Conservation (phyloP, 2,888 invertebrate species). For the Poecilus cupreus region DNA sequence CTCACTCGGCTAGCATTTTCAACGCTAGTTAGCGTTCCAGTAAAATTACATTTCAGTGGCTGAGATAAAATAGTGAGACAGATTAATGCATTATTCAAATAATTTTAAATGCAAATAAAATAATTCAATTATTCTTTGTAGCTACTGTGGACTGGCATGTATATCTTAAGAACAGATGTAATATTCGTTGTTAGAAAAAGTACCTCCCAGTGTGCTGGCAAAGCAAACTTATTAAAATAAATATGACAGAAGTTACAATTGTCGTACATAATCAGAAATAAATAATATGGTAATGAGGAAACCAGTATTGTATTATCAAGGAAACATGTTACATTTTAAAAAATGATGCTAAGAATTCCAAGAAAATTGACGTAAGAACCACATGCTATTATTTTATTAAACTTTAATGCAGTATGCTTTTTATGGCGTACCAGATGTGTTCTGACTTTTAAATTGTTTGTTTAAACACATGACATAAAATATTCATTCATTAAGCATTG, state of each 20-base stretch:
- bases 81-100: background rate
- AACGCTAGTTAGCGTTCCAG: too few species aligned
- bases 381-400: background rate
- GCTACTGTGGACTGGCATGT: too few species aligned
- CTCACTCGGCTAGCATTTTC: too few species aligned
- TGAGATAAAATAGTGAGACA: too few species aligned
- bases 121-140: background rate
- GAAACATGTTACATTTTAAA: background rate
- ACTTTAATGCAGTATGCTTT: background rate
- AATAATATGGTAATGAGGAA: background rate
- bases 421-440: background rate
- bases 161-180: background rate
- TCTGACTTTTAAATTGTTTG: background rate
- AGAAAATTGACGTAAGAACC: constrained; percentile 11
- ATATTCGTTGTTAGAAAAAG: background rate
- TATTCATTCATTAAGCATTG: background rate
- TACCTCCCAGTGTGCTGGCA: constrained; percentile 16
- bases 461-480: background rate
- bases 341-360: background rate
- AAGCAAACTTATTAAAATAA: background rate
- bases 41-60: too few species aligned
- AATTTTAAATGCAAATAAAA: background rate
- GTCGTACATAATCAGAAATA: background rate
- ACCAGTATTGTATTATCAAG: background rate
- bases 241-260: background rate